Percentiles rank a stretch among this genome's conserved stretches.
These are phyloP conservation scores for Dipodomys merriami DNA, from an alignment of 2,113 vertebrate genomes.

Conservation along the genomic window DNA sequence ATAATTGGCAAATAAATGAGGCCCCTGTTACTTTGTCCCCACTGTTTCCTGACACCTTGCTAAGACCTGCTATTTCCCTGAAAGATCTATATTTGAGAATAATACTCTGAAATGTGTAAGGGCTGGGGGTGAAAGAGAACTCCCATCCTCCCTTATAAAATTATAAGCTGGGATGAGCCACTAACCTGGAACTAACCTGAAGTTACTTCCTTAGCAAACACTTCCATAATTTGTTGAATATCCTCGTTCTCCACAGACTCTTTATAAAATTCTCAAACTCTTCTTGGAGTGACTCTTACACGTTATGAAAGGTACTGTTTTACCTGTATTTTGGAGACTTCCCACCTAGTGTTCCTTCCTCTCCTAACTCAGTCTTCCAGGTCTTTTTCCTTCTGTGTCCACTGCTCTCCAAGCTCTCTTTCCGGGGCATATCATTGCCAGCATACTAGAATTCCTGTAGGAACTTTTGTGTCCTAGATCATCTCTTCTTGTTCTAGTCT, in stretches of 20 bases:
- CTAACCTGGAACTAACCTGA: not conserved
- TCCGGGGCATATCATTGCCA: not conserved
- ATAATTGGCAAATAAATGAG: not conserved
- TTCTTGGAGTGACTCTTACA: not conserved
- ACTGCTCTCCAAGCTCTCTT: not conserved
- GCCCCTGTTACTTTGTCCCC: not conserved
- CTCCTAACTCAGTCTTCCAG: too few species aligned
- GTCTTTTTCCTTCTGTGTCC: not conserved
- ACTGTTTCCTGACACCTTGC: not conserved
- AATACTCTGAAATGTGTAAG: not conserved
- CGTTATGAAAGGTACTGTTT: not conserved
- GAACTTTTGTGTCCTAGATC: not conserved
- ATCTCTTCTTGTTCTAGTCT: not conserved
- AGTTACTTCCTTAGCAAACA: not conserved
- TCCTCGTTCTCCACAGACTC: not conserved
- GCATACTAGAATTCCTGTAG: not conserved
- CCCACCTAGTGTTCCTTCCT: not conserved
- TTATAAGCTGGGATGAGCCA: not conserved
- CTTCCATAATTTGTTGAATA: not conserved
- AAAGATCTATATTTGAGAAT: not conserved
- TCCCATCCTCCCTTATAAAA: not conserved
- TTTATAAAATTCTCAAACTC: not conserved
- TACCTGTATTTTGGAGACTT: not conserved
- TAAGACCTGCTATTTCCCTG: not conserved
- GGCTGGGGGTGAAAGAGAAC: rapidly evolving